Percentiles rank a stretch among this genome's conserved stretches.
Evolutionary conservation across 2,888 invertebrate species (phyloP).

Genomic region (Nephrotoma appendiculata): DNA sequence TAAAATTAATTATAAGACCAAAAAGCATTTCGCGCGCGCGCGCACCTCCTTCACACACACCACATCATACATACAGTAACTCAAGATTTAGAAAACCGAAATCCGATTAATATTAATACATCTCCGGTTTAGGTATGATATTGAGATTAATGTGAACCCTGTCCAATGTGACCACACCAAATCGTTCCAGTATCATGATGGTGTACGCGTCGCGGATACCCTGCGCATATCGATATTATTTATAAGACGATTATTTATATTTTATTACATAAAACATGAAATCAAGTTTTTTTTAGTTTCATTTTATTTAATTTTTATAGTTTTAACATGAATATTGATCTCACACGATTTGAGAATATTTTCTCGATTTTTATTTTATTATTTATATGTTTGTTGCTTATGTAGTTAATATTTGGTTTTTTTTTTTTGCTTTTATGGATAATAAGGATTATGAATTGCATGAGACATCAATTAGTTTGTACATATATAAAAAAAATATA

Average conservation of each 20-base stretch:
- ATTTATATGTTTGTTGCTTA: neutral
- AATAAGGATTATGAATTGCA: neutral
- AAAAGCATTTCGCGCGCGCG: neutral
- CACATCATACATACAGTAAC: neutral
- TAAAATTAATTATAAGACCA: neutral
- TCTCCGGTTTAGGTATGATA: neutral
- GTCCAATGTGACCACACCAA: neutral
- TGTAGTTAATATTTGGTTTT: neutral
- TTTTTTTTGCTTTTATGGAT: neutral
- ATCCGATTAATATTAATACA: neutral
- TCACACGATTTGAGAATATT: neutral
- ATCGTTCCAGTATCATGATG: neutral
- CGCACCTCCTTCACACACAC: no score
- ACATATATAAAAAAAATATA: neutral
- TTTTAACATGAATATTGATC: neutral
- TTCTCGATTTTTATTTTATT: neutral
- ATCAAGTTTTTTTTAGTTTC: neutral
- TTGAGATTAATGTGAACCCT: neutral
- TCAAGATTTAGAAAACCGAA: neutral
- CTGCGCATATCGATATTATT: neutral
- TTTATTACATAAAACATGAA: neutral
- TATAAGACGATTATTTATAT: neutral
- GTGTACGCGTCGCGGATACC: neutral
- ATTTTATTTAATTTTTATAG: neutral
- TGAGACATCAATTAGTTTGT: neutral